Percentiles rank a stretch among this genome's conserved stretches.
Evolutionary conservation across 2,888 invertebrate species (phyloP).

Genomic region (Chymomyza amoena): DNA sequence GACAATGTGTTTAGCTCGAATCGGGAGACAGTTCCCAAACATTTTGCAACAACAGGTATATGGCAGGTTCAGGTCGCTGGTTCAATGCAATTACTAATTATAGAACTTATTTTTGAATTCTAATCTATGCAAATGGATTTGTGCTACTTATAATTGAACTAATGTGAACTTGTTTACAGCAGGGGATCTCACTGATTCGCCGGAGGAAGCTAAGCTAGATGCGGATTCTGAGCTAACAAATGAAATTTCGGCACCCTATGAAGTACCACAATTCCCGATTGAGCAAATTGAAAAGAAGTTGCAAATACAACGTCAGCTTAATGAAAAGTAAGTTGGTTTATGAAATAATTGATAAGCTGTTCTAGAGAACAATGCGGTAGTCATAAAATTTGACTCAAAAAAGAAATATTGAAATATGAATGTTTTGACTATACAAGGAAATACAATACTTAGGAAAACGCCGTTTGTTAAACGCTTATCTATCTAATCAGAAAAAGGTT

Average conservation of each 20-base stretch:
- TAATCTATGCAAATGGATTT: neutral
- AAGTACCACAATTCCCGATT: slow-evolving; percentile 98
- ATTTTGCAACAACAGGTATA: neutral
- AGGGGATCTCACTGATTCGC: slow-evolving; percentile 64
- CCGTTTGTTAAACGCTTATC: no score
- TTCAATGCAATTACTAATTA: neutral
- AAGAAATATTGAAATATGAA: no score
- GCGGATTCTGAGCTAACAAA: slow-evolving; percentile 80
- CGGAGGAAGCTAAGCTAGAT: slow-evolving; percentile 53
- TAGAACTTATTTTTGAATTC: neutral
- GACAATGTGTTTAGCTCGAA: slow-evolving; percentile 10
- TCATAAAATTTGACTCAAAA: no score
- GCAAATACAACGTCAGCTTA: slow-evolving; percentile 91
- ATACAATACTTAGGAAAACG: no score
- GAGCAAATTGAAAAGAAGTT: slow-evolving; percentile 97
- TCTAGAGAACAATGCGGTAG: no score
- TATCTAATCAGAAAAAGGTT: no score
- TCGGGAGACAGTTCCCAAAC: neutral
- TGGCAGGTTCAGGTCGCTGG: neutral
- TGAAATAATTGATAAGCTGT: no score
- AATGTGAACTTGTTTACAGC: slow-evolving; percentile 19
- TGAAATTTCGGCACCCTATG: slow-evolving; percentile 96
- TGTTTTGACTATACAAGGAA: no score
- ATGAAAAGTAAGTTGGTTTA: slow-evolving; percentile 86
- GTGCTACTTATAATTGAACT: slow-evolving; percentile 4